Evolutionary conservation across 2,797 vertebrate genomes (phyloP).

Genomic region (Euphonia xanthogaster): DNA sequence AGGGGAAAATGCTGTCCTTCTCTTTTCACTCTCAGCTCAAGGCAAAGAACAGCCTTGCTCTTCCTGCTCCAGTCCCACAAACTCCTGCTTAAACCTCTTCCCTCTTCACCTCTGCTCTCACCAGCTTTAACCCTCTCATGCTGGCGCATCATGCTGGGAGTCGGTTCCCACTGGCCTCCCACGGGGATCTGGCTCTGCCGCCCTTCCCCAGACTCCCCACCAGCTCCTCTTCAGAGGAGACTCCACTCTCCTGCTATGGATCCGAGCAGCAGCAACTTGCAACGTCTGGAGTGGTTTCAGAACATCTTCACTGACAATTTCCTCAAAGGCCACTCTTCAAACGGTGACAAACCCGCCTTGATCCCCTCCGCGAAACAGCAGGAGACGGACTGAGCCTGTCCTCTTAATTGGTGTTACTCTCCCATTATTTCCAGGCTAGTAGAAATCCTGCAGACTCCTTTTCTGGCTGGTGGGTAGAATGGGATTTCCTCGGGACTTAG

Average conservation of each 20-base stretch:
- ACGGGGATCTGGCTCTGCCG: fast-evolving
- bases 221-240: background rate
- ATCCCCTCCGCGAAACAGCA: background rate
- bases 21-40: background rate
- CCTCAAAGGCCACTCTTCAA: slow-evolving; percentile 68
- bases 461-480: slow-evolving; percentile 24
- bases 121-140: background rate
- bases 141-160: background rate
- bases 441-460: slow-evolving; percentile 41
- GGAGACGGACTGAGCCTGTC: slow-evolving; percentile 7
- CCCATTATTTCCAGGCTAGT: background rate
- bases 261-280: slow-evolving; percentile 4
- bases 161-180: fast-evolving
- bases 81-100: background rate
- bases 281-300: slow-evolving; percentile 44
- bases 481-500: slow-evolving; percentile 55
- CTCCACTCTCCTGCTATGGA: background rate
- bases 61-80: background rate
- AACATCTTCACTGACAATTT: slow-evolving; percentile 51
- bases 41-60: background rate
- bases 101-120: background rate
- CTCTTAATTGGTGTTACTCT: slow-evolving; percentile 43
- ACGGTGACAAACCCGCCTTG: slow-evolving; percentile 45
- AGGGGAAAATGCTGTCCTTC: fast-evolving
- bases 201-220: background rate